phyloP scores from a whole-genome alignment of 2,888 invertebrate species.

The Drosophila eohydei region DNA sequence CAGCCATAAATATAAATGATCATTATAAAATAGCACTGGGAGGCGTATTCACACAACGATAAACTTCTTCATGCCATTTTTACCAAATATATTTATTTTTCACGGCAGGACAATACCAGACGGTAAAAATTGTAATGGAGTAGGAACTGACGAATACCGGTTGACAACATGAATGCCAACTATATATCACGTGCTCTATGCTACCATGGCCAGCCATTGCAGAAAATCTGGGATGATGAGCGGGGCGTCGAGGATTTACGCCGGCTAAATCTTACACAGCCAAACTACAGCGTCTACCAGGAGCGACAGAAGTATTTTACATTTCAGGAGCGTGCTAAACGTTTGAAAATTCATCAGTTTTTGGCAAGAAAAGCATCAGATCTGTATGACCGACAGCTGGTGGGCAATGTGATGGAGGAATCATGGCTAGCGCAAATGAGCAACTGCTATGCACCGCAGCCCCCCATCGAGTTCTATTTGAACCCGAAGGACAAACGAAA shows the following conservation, averaged over 20 bases:
- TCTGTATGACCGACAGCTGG: conserved; percentile 88
- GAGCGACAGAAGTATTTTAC: conserved; percentile 92
- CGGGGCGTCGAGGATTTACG: conserved; percentile 91
- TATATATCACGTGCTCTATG: conserved; percentile 89
- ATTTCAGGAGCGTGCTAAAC: conserved; percentile 93
- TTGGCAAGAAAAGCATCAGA: conserved; percentile 93
- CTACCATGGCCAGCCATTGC: conserved; percentile 94
- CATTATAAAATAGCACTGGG: neutral
- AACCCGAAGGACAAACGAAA: conserved; percentile 88
- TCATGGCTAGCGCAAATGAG: conserved; percentile 57
- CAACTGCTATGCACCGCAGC: conserved; percentile 86
- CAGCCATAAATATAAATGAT: neutral
- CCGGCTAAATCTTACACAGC: conserved; percentile 87
- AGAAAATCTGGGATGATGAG: conserved; percentile 95
- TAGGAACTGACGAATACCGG: neutral
- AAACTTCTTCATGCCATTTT: conserved; percentile 25
- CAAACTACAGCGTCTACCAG: conserved; percentile 91
- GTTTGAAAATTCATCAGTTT: conserved; percentile 94
- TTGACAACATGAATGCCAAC: conserved; percentile 74
- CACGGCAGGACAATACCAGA: conserved; percentile 23
- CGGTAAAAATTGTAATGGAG: conserved; percentile 37
- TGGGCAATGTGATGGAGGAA: conserved; percentile 79
- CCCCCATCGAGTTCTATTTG: conserved; percentile 91
- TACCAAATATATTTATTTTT: conserved; percentile 8
- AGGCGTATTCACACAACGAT: conserved; percentile 12